These are phyloP conservation scores for Drosophila oshimai DNA, from an alignment of 1,140 invertebrate species.

Conservation along the genomic window DNA sequence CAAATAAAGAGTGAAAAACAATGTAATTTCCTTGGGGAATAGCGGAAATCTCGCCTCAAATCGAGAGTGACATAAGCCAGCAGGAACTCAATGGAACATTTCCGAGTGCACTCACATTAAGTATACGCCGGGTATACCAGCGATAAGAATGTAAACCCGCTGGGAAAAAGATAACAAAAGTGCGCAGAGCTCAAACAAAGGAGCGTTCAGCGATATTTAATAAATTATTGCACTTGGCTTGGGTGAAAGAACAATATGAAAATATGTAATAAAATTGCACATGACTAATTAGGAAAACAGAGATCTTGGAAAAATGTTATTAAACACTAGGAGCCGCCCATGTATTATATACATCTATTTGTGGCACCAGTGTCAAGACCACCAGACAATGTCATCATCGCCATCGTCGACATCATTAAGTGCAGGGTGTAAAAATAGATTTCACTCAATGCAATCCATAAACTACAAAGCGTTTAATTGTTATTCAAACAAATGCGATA, in stretches of 20 bases:
- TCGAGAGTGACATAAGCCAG: slow-evolving; percentile 9
- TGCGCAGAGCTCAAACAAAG: slow-evolving; percentile 41
- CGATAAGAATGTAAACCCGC: slow-evolving; percentile 31
- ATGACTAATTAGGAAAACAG: slow-evolving; percentile 52
- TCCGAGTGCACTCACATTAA: slow-evolving; percentile 27
- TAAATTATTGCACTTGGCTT: slow-evolving; percentile 30
- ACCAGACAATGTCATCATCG: slow-evolving; percentile 38
- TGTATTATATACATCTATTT: slow-evolving; percentile 9
- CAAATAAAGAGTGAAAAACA: neutral
- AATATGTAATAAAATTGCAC: slow-evolving; percentile 3
- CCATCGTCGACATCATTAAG: neutral
- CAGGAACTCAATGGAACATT: slow-evolving; percentile 50
- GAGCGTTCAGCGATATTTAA: slow-evolving; percentile 17
- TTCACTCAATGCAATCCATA: slow-evolving; percentile 18
- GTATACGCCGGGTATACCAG: slow-evolving; percentile 12
- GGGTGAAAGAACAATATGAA: slow-evolving; percentile 3
- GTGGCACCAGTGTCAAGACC: slow-evolving; percentile 15
- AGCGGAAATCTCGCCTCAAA: slow-evolving; percentile 14
- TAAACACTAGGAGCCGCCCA: slow-evolving; percentile 17
- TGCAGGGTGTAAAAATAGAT: slow-evolving; percentile 29
- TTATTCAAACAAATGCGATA: slow-evolving; percentile 23
- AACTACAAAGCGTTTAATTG: slow-evolving; percentile 37
- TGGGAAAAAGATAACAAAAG: slow-evolving; percentile 33
- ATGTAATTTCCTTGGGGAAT: slow-evolving; percentile 14
- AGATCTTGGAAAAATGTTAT: neutral